Conservation (phyloP, 2,888 invertebrate genomes). For the Volucella inanis region DNA sequence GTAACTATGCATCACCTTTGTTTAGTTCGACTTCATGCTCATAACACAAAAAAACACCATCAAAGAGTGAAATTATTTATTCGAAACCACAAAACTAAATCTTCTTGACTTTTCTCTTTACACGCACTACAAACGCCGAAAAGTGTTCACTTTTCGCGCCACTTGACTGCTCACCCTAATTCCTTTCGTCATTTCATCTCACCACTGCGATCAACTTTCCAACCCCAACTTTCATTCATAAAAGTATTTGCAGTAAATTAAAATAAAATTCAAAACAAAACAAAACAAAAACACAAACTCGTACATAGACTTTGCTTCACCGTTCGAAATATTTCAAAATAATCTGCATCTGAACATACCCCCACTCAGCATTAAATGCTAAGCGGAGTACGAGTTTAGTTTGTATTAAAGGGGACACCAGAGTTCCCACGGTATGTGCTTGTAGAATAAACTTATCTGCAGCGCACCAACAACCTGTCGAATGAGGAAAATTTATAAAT, state of each 20-base stretch:
- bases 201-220: constrained; percentile 36
- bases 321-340: constrained; percentile 57
- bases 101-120: constrained; percentile 58
- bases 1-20: constrained; percentile 16
- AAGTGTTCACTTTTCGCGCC: constrained; percentile 69
- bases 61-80: constrained; percentile 48
- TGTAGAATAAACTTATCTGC: constrained; percentile 63
- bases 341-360: constrained; percentile 47
- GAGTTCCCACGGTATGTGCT: constrained; percentile 72
- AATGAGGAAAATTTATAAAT: constrained; percentile 56
- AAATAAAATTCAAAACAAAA: constrained; percentile 33
- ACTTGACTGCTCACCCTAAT: constrained; percentile 73
- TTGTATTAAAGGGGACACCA: constrained; percentile 67
- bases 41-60: constrained; percentile 34
- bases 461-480: constrained; percentile 70
- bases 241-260: constrained; percentile 64
- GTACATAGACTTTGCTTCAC: constrained; percentile 12
- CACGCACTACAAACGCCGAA: constrained; percentile 71
- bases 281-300: constrained; percentile 32
- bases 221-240: constrained; percentile 71
- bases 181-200: constrained; percentile 38
- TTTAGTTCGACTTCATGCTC: constrained; percentile 6
- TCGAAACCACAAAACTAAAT: constrained; percentile 22
- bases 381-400: constrained; percentile 23
- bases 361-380: constrained; percentile 18